Evolutionary conservation across 2,113 vertebrate species (phyloP).

Genomic region (Notarius lentiginosus): DNA sequence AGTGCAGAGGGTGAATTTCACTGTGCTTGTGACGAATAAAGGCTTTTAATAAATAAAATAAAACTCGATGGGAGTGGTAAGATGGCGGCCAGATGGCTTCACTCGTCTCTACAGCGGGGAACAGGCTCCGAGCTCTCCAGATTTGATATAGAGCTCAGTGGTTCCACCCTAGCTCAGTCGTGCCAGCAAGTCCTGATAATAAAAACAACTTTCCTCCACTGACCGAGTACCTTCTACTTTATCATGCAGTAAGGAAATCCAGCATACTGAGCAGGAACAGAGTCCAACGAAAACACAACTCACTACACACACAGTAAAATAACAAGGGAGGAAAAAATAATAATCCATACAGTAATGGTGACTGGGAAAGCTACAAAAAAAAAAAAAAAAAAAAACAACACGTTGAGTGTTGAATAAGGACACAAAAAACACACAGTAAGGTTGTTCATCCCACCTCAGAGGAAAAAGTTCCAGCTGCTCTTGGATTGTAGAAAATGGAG

Average conservation of each 20-base stretch:
- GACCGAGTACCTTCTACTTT: not conserved
- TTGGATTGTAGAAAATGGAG: conserved; percentile 50
- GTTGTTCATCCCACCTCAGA: conserved; percentile 6
- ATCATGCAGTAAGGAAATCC: conserved; percentile 26
- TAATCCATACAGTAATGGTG: not conserved
- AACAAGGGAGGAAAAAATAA: too few species aligned
- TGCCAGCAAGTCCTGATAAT: conserved; percentile 12
- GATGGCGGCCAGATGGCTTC: too few species aligned
- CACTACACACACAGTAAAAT: not conserved
- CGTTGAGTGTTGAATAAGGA: conserved; percentile 1
- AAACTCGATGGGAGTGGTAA: too few species aligned
- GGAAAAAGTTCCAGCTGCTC: conserved; percentile 52
- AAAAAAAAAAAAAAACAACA: not conserved
- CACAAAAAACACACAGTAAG: conserved; percentile 16
- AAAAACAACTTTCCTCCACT: not conserved
- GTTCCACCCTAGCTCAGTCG: conserved; percentile 33
- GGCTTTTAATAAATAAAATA: too few species aligned
- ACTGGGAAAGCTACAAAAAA: not conserved
- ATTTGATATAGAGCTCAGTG: too few species aligned
- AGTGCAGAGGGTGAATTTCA: too few species aligned
- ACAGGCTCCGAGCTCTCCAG: too few species aligned
- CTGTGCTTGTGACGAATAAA: too few species aligned
- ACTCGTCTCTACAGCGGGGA: too few species aligned
- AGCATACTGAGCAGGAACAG: conserved; percentile 45
- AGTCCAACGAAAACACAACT: not conserved